Evolutionary conservation across 2,888 invertebrate species (phyloP).

Genomic region (Eristalis arbustorum): DNA sequence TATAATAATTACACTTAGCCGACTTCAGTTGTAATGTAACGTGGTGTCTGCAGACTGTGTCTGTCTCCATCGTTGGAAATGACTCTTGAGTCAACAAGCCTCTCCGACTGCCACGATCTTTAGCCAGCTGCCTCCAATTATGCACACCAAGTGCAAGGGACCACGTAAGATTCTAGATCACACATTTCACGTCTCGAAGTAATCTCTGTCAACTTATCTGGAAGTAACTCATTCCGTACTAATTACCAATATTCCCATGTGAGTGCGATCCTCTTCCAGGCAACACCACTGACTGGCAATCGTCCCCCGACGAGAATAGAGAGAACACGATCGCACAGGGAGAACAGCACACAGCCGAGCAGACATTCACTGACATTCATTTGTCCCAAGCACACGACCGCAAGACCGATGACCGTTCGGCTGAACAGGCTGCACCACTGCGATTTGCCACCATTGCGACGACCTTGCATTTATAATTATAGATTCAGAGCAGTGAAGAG

Average conservation of each 20-base stretch:
- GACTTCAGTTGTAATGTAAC: too few relatives aligned
- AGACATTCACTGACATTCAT: not conserved
- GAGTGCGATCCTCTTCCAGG: slow-evolving; percentile 13
- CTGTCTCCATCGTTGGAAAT: too few relatives aligned
- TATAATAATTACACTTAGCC: too few relatives aligned
- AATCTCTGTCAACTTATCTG: slow-evolving; percentile 6
- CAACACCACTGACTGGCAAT: not conserved
- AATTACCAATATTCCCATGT: slow-evolving; percentile 58
- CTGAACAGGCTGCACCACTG: slow-evolving; percentile 50
- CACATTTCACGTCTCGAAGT: not conserved
- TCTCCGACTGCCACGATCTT: too few relatives aligned
- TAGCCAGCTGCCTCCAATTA: too few relatives aligned
- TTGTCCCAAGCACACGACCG: not conserved
- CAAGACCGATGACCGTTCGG: slow-evolving; percentile 7
- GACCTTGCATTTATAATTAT: slow-evolving; percentile 70
- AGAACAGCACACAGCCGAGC: not conserved
- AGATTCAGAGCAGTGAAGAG: slow-evolving; percentile 67
- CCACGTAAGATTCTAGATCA: too few relatives aligned
- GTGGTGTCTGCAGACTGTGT: too few relatives aligned
- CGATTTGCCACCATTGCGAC: slow-evolving; percentile 53
- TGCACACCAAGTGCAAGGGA: too few relatives aligned
- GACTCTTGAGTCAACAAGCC: too few relatives aligned
- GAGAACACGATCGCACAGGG: slow-evolving; percentile 29
- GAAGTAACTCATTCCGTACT: slow-evolving; percentile 35
- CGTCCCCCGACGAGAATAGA: slow-evolving; percentile 38